Evolutionary conservation across 2,888 invertebrate genomes (phyloP).

Genomic region (Drosophila rubida): DNA sequence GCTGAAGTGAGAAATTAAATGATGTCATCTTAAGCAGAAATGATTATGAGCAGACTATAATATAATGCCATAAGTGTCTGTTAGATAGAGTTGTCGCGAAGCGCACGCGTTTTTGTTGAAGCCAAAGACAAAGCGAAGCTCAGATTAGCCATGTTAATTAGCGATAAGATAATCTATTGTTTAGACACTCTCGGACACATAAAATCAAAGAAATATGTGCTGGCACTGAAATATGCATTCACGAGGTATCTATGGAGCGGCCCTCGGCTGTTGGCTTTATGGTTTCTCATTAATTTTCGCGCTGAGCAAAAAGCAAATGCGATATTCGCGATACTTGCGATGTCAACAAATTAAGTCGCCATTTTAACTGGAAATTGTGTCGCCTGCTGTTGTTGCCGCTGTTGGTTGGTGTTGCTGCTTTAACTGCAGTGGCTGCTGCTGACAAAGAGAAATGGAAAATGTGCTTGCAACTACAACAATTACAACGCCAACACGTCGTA

Average conservation of each 20-base stretch:
- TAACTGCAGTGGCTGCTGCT: no score
- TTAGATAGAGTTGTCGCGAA: not conserved
- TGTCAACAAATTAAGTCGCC: conserved; percentile 75
- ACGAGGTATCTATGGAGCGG: conserved; percentile 12
- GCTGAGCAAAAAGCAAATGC: conserved; percentile 49
- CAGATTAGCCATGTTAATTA: not conserved
- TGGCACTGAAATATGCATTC: not conserved
- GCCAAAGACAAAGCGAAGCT: not conserved
- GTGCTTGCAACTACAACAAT: conserved; percentile 40
- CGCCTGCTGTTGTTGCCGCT: conserved; percentile 35
- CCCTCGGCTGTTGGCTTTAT: conserved; percentile 43
- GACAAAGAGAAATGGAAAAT: conserved; percentile 55
- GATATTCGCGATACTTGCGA: conserved; percentile 57
- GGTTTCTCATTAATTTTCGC: conserved; percentile 65
- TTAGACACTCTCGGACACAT: not conserved
- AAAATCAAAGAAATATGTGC: not conserved
- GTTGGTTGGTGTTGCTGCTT: no score
- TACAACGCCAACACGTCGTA: conserved; percentile 19
- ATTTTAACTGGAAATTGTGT: conserved; percentile 77
- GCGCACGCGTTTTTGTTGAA: not conserved
- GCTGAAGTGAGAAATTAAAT: conserved; percentile 1
- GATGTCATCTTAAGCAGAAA: not conserved
- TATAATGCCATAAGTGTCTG: not conserved
- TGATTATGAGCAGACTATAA: not conserved
- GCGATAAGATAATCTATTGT: not conserved